A percentile compares a stretch with the other conserved stretches of the same genome.
Evolutionary conservation across 2,113 vertebrate genomes (phyloP).

Genomic region (Montifringilla adamsi): DNA sequence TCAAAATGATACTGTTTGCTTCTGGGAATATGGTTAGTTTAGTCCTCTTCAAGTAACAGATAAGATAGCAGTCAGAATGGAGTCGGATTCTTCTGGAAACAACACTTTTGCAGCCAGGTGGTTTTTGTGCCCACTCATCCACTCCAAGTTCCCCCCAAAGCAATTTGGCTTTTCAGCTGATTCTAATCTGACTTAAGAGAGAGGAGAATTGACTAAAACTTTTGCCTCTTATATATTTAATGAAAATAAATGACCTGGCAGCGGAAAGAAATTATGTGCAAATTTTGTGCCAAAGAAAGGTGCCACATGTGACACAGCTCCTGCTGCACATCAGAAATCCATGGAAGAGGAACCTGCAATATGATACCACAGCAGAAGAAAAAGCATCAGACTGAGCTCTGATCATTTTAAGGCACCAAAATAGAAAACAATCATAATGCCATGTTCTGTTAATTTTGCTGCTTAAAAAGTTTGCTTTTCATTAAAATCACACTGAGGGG

Average conservation of each 20-base stretch:
- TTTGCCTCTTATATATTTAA: background rate
- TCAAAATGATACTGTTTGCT: background rate
- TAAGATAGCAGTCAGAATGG: background rate
- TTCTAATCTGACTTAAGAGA: background rate
- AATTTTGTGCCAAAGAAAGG: background rate
- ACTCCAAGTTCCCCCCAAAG: background rate
- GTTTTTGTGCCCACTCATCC: background rate
- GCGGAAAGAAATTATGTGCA: background rate
- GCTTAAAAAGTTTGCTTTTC: background rate
- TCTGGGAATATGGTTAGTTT: background rate
- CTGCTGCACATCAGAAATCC: background rate
- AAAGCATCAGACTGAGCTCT: background rate
- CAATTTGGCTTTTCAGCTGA: background rate
- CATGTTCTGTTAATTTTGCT: background rate
- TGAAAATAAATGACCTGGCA: background rate
- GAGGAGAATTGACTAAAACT: background rate
- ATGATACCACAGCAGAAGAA: background rate
- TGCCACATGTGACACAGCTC: accelerated
- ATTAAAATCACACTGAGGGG: background rate
- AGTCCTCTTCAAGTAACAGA: background rate
- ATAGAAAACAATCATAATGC: background rate
- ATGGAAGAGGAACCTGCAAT: background rate
- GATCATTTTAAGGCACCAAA: background rate
- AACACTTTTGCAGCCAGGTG: background rate
- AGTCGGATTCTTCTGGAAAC: accelerated